Conservation (phyloP, 2,797 vertebrate species). For the Morelia viridis region DNA sequence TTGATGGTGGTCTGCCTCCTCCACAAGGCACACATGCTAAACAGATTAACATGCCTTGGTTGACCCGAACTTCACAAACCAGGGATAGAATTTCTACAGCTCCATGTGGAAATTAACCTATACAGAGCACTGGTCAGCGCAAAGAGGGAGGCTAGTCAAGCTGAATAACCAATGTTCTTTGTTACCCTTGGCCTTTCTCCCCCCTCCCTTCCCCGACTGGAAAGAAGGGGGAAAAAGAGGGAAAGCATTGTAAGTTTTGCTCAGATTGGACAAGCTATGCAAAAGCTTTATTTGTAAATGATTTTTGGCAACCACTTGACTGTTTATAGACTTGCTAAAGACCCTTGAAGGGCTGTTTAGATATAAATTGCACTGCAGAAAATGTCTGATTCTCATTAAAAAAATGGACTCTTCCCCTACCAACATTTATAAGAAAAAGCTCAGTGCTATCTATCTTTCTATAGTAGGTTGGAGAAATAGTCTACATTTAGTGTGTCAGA, state of each 20-base stretch:
- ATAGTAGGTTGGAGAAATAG: not conserved
- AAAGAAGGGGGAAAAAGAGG: not conserved
- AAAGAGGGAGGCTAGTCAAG: conserved; percentile 76
- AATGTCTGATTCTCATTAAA: not conserved
- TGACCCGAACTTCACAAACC: conserved; percentile 79
- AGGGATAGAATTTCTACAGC: conserved; percentile 82
- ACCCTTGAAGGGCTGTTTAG: conserved; percentile 29
- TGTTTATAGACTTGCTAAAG: conserved; percentile 33
- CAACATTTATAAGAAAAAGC: conserved; percentile 24
- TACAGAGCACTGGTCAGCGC: conserved; percentile 78
- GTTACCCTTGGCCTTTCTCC: conserved; percentile 73
- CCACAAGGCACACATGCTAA: conserved; percentile 84
- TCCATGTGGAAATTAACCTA: conserved; percentile 84
- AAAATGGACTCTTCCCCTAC: not conserved
- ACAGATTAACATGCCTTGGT: conserved; percentile 87
- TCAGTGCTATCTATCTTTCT: not conserved
- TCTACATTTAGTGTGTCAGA: not conserved
- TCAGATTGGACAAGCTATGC: conserved; percentile 56
- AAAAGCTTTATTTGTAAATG: conserved; percentile 53
- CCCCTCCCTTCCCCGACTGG: conserved; percentile 41
- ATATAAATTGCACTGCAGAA: not conserved
- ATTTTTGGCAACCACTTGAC: conserved; percentile 45
- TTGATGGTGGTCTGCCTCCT: conserved; percentile 78
- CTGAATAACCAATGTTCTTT: conserved; percentile 77
- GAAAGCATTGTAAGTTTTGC: conserved; percentile 54